A percentile compares a stretch with the other conserved stretches of the same genome.
Evolutionary conservation across 2,113 vertebrate genomes (phyloP).

Genomic region (Phoxinus phoxinus): DNA sequence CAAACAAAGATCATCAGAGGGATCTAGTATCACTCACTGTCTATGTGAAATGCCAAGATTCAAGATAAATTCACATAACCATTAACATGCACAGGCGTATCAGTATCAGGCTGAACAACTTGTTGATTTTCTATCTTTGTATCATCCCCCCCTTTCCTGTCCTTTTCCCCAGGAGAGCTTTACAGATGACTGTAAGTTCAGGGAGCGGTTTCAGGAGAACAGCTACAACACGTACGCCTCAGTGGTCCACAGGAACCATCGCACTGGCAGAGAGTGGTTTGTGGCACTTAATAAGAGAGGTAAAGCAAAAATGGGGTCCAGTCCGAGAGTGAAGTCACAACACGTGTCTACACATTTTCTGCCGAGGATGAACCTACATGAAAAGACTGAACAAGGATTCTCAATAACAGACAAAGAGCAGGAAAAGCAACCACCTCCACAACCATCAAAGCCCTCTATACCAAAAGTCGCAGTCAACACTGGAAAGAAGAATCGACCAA

Average conservation of each 20-base stretch:
- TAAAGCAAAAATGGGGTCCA: conserved; percentile 93
- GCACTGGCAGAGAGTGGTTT: conserved; percentile 89
- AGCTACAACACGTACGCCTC: conserved; percentile 98
- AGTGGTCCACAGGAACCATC: conserved; percentile 81
- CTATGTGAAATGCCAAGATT: conserved; percentile 40
- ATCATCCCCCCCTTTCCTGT: conserved; percentile 25
- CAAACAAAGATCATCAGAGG: conserved; percentile 26
- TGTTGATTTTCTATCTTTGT: conserved; percentile 6
- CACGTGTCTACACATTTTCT: conserved; percentile 95
- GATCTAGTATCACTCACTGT: conserved; percentile 20
- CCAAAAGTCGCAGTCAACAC: conserved; percentile 61
- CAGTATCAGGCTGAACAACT: conserved; percentile 19
- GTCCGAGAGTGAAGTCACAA: conserved; percentile 89
- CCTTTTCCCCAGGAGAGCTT: conserved; percentile 78
- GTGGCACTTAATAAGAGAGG: conserved; percentile 97
- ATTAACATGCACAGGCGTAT: not conserved
- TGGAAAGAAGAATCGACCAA: conserved; percentile 68
- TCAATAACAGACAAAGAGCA: conserved; percentile 78
- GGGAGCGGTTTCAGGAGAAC: conserved; percentile 97
- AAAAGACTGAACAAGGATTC: conserved; percentile 81
- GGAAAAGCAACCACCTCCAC: conserved; percentile 56
- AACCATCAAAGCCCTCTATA: conserved; percentile 60
- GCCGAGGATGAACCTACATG: conserved; percentile 80
- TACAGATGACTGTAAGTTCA: conserved; percentile 92
- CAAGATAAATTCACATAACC: conserved; percentile 6